These are phyloP conservation scores for Eleginops maclovinus DNA, from an alignment of 2,113 vertebrate genomes.

Conservation along the genomic window DNA sequence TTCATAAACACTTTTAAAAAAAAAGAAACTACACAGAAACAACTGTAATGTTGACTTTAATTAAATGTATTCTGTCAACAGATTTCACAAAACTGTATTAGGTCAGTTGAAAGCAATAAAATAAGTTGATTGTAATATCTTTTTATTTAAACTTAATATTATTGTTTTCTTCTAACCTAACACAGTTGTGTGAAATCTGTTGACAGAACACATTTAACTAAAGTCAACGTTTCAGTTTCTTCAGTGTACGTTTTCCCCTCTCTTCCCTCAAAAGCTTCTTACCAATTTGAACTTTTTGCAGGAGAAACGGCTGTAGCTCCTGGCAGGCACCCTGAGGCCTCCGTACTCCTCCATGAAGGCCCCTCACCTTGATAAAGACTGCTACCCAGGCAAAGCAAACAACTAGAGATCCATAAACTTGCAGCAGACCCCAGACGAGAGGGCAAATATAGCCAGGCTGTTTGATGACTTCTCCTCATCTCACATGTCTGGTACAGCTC, in stretches of 20 bases:
- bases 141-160: too few relatives aligned
- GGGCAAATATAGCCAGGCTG: slow-evolving; percentile 87
- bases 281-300: slow-evolving; percentile 90
- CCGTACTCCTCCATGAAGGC: slow-evolving; percentile 81
- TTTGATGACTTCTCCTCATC: slow-evolving; percentile 32
- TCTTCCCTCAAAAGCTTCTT: slow-evolving; percentile 67
- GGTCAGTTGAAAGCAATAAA: too few relatives aligned
- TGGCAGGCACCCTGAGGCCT: slow-evolving; percentile 81
- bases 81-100: too few relatives aligned
- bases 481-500: slow-evolving; percentile 20
- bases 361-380: background rate
- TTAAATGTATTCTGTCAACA: too few relatives aligned
- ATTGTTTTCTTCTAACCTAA: too few relatives aligned
- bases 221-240: too few relatives aligned
- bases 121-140: too few relatives aligned
- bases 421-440: slow-evolving; percentile 61
- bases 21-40: too few relatives aligned
- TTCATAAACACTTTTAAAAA: too few relatives aligned
- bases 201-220: too few relatives aligned
- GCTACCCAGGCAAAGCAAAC: slow-evolving; percentile 5
- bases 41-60: too few relatives aligned
- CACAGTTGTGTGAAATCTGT: too few relatives aligned
- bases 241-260: background rate
- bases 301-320: slow-evolving; percentile 88
- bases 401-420: slow-evolving; percentile 26